phyloP scores from a whole-genome alignment of 2,888 invertebrate species.

The Rambutsinella grinnellia region DNA sequence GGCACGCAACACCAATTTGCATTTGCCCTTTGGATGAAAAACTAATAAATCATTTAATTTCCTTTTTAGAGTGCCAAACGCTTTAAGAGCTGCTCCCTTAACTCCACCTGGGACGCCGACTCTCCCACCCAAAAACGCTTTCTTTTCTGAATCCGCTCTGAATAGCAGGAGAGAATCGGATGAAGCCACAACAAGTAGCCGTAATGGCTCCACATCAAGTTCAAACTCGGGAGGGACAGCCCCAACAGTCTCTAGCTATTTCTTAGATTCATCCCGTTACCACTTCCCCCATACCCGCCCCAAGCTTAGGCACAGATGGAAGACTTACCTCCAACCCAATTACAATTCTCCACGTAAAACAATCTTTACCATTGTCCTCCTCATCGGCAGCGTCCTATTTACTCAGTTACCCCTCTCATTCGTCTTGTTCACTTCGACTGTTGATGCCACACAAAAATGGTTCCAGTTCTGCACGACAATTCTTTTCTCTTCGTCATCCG shows the following conservation, averaged over 20 bases:
- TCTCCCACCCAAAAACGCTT: constrained; percentile 48
- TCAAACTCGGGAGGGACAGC: constrained; percentile 31
- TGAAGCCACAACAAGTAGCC: constrained; percentile 28
- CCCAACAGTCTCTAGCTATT: constrained; percentile 35
- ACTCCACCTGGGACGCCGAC: constrained; percentile 50
- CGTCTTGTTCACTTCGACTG: constrained; percentile 49
- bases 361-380: constrained; percentile 61
- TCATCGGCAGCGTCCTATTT: constrained; percentile 63
- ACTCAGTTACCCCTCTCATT: constrained; percentile 63
- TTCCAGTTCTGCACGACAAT: constrained; percentile 59
- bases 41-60: not conserved
- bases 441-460: constrained; percentile 50
- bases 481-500: constrained; percentile 60
- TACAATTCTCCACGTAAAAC: constrained; percentile 65
- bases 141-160: constrained; percentile 42
- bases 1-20: no score
- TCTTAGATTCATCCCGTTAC: constrained; percentile 41
- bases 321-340: constrained; percentile 60
- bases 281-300: constrained; percentile 31
- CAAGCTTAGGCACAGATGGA: constrained; percentile 54
- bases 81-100: constrained; percentile 20
- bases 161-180: constrained; percentile 38
- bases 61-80: constrained; percentile 32
- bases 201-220: no score
- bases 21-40: no score